phyloP scores from a whole-genome alignment of 2,113 vertebrate genomes.

The Pandion haliaetus region DNA sequence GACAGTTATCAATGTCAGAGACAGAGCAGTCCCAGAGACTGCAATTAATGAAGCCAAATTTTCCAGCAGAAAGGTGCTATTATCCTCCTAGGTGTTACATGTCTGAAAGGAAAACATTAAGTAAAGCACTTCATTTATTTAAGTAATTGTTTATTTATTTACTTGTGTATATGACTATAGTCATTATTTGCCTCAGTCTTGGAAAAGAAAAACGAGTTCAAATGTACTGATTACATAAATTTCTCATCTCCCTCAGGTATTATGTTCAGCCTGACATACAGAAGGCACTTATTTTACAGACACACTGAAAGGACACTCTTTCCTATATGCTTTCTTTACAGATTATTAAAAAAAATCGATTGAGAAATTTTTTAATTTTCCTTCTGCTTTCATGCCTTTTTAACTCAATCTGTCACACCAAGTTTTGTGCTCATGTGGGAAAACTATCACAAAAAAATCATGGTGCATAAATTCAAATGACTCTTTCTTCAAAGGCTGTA shows the following conservation, averaged over 20 bases:
- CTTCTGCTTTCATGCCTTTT: not conserved
- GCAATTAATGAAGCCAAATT: not conserved
- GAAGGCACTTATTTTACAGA: not conserved
- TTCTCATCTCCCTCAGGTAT: not conserved
- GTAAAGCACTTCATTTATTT: not conserved
- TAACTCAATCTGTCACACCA: conserved; percentile 21
- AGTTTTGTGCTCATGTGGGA: not conserved
- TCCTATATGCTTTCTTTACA: not conserved
- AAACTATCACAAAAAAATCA: not conserved
- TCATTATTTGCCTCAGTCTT: not conserved
- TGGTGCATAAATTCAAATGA: not conserved
- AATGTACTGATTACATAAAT: not conserved
- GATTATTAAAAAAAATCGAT: not conserved
- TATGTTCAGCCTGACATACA: not conserved
- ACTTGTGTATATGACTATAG: not conserved
- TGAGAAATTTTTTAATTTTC: not conserved
- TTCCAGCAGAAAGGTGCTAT: not conserved
- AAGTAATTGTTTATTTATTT: not conserved
- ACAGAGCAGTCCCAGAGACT: not conserved
- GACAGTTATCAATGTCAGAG: not conserved
- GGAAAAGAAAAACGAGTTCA: not conserved
- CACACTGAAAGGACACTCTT: not conserved
- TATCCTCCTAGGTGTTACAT: not conserved
- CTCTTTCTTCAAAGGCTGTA: not conserved
- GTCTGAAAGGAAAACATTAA: not conserved